Conservation (phyloP, 2,888 invertebrate genomes). For the Cremastobaeus sp. region DNA sequence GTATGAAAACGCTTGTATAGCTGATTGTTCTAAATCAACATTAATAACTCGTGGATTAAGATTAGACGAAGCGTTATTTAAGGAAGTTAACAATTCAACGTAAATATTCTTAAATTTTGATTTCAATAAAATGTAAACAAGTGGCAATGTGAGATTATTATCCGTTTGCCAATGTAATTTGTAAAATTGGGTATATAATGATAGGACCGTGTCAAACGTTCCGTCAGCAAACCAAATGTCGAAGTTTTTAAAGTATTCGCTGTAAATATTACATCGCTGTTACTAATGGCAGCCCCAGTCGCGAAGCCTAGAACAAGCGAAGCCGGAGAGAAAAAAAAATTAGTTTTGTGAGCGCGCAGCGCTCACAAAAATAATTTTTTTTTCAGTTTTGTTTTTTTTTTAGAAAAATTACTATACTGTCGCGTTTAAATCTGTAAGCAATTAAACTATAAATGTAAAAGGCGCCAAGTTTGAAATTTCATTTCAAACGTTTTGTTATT, state of each 20-base stretch:
- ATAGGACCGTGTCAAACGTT: background rate
- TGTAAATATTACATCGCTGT: background rate
- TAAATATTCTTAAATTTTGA: background rate
- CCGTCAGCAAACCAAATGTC: constrained; percentile 1
- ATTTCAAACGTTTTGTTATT: no score
- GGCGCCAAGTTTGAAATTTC: no score
- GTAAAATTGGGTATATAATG: constrained; percentile 1
- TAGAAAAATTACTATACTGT: no score
- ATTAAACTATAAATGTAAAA: no score
- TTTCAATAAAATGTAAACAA: constrained; percentile 5
- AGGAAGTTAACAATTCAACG: background rate
- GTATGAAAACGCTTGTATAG: background rate
- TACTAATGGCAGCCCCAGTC: background rate
- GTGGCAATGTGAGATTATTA: background rate
- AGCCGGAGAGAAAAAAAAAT: no score
- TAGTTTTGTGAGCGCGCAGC: no score
- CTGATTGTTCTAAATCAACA: constrained; percentile 5
- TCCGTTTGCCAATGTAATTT: constrained; percentile 4
- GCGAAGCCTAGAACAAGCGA: background rate
- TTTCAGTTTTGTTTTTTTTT: no score
- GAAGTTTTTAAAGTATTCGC: background rate
- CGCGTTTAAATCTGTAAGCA: no score
- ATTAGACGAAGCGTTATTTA: background rate
- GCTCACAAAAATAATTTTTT: no score
- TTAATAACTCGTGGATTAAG: background rate